Percentiles rank a stretch among this genome's conserved stretches.
Conservation (phyloP, 2,888 invertebrate genomes). For the Conomelus anceps region DNA sequence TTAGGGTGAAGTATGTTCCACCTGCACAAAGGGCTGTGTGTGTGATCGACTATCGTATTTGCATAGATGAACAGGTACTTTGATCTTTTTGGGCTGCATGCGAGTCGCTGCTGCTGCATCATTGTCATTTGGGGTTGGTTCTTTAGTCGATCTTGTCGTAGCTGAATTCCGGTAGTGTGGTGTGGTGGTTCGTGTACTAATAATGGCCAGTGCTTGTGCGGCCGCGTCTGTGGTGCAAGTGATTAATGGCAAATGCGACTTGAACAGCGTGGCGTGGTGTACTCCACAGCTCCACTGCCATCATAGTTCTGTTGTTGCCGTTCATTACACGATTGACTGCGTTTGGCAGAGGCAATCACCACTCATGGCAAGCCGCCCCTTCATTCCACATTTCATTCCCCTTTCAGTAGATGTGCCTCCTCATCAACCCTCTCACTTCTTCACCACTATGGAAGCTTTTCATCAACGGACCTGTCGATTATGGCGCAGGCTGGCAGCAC, state of each 20-base stretch:
- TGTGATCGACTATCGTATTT: background rate
- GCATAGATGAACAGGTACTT: background rate
- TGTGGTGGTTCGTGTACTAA: background rate
- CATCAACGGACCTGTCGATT: background rate
- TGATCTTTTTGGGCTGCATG: background rate
- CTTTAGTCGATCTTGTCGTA: background rate
- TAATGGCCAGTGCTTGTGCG: background rate
- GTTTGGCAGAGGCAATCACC: background rate
- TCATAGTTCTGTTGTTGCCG: background rate
- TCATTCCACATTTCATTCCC: conserved; percentile 4
- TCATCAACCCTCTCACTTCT: background rate
- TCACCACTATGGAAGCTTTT: background rate
- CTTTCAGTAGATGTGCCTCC: background rate
- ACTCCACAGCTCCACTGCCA: background rate
- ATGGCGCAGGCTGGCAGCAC: background rate
- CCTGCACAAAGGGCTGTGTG: background rate
- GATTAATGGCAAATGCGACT: background rate
- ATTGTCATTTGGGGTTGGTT: background rate
- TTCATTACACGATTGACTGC: background rate
- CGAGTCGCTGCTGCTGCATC: background rate
- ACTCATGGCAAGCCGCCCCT: conserved; percentile 4
- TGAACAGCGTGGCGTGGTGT: background rate
- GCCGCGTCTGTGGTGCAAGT: no score
- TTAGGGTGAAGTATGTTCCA: background rate
- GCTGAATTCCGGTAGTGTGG: background rate